phyloP scores from a whole-genome alignment of 2,113 vertebrate genomes.

The Anarrhichthys ocellatus region DNA sequence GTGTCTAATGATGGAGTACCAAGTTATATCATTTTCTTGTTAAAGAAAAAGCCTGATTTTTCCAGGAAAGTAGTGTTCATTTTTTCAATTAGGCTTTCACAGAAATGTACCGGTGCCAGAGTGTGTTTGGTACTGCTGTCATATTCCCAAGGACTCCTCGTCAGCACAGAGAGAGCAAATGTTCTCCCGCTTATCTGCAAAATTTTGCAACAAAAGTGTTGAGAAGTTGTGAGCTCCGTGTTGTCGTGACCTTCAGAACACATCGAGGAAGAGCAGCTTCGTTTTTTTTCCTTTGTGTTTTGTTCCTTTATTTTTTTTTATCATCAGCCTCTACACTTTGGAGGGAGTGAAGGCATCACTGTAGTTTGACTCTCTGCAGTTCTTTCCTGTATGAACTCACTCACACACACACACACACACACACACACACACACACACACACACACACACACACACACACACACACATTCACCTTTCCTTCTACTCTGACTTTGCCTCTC shows the following conservation, averaged over 20 bases:
- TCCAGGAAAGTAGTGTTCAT: not conserved
- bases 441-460: conserved; percentile 12
- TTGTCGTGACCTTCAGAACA: conserved; percentile 44
- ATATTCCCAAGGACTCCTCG: conserved; percentile 1
- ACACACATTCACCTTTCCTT: conserved; percentile 50
- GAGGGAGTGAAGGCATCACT: conserved; percentile 35
- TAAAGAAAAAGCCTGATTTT: conserved; percentile 16
- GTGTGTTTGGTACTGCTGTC: not conserved
- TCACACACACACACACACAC: conserved; percentile 22
- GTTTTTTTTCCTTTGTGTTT: not conserved
- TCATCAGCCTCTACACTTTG: conserved; percentile 3
- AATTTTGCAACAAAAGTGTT: not conserved
- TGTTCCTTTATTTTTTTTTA: conserved; percentile 35
- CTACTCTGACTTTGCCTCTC: conserved; percentile 66
- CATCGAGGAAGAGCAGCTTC: conserved; percentile 28
- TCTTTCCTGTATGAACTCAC: conserved; percentile 14
- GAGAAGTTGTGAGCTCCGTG: not conserved
- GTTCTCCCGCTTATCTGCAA: too few species aligned
- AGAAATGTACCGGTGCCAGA: conserved; percentile 5
- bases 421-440: conserved; percentile 22
- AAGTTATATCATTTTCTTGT: conserved; percentile 20
- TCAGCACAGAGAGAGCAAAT: not conserved
- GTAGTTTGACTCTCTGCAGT: conserved; percentile 24
- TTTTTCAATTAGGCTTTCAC: conserved; percentile 7
- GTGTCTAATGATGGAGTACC: not conserved